phyloP scores from a whole-genome alignment of 2,797 vertebrate species.

The Morus bassanus region DNA sequence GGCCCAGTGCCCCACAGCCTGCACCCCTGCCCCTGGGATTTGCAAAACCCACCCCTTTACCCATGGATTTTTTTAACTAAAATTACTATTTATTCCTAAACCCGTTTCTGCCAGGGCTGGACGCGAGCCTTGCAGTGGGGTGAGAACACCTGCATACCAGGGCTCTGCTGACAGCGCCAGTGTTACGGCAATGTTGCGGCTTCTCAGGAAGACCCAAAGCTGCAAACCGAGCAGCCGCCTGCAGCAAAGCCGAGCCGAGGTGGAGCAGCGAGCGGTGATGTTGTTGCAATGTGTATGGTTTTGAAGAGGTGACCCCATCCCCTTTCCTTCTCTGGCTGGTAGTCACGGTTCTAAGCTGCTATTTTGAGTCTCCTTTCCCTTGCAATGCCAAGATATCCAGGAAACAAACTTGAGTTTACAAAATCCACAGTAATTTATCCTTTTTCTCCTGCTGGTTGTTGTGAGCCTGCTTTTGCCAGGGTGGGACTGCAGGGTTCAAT shows the following conservation, averaged over 20 bases:
- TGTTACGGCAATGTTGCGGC: background rate
- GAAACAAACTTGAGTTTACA: background rate
- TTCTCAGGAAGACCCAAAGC: background rate
- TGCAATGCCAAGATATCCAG: background rate
- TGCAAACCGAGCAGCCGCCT: too few relatives aligned
- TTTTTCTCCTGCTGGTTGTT: background rate
- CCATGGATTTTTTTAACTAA: background rate
- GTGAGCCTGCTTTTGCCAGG: background rate
- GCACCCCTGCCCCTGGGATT: background rate
- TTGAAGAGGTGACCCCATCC: background rate
- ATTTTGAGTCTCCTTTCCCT: background rate
- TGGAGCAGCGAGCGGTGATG: rapidly evolving
- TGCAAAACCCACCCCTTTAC: background rate
- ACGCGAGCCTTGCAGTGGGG: too few relatives aligned
- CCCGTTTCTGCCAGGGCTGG: background rate
- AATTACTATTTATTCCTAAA: background rate
- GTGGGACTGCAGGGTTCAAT: too few relatives aligned
- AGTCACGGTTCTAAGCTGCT: background rate
- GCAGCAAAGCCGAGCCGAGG: background rate
- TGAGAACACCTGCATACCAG: rapidly evolving
- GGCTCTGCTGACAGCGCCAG: background rate
- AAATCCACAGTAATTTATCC: background rate
- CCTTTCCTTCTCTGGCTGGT: background rate
- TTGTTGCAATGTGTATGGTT: background rate
- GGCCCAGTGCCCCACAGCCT: background rate